phyloP scores from a whole-genome alignment of 2,113 vertebrate species.

The Andinoacara biseriatus region DNA sequence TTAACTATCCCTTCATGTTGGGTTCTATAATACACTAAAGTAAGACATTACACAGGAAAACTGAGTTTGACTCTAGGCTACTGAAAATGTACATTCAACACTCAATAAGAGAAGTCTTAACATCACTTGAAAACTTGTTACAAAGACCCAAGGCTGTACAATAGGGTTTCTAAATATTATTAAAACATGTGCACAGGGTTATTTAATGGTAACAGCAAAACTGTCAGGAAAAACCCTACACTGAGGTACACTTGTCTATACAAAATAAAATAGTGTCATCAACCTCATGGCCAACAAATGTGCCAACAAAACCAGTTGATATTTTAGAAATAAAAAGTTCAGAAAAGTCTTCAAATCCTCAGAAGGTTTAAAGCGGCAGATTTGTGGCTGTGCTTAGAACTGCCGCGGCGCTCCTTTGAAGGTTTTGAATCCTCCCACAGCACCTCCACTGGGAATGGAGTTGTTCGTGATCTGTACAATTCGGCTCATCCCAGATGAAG shows the following conservation, averaged over 20 bases:
- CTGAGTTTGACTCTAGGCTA: slow-evolving; percentile 35
- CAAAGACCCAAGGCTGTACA: slow-evolving; percentile 72
- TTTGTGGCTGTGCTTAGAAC: slow-evolving; percentile 80
- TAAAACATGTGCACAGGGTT: slow-evolving; percentile 66
- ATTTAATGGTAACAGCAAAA: slow-evolving; percentile 62
- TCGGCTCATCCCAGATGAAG: slow-evolving; percentile 90
- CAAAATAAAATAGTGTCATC: slow-evolving; percentile 66
- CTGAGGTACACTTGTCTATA: slow-evolving; percentile 69
- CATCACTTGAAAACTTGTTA: slow-evolving; percentile 69
- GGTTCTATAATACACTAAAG: slow-evolving; percentile 43
- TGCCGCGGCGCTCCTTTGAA: slow-evolving; percentile 92
- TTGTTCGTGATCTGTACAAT: slow-evolving; percentile 96
- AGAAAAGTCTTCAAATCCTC: slow-evolving; percentile 45
- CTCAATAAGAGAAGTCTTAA: slow-evolving; percentile 36
- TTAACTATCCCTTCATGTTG: background rate
- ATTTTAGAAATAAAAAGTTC: slow-evolving; percentile 69
- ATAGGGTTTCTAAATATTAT: slow-evolving; percentile 44
- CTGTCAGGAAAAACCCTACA: slow-evolving; percentile 63
- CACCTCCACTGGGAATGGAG: slow-evolving; percentile 87
- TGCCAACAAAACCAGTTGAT: slow-evolving; percentile 85
- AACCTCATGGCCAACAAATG: slow-evolving; percentile 64
- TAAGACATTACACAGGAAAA: slow-evolving; percentile 35
- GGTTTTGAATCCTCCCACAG: slow-evolving; percentile 91
- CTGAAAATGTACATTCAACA: slow-evolving; percentile 60
- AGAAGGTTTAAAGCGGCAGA: slow-evolving; percentile 53